phyloP scores from a whole-genome alignment of 2,113 vertebrate species.

The Podarcis raffonei region DNA sequence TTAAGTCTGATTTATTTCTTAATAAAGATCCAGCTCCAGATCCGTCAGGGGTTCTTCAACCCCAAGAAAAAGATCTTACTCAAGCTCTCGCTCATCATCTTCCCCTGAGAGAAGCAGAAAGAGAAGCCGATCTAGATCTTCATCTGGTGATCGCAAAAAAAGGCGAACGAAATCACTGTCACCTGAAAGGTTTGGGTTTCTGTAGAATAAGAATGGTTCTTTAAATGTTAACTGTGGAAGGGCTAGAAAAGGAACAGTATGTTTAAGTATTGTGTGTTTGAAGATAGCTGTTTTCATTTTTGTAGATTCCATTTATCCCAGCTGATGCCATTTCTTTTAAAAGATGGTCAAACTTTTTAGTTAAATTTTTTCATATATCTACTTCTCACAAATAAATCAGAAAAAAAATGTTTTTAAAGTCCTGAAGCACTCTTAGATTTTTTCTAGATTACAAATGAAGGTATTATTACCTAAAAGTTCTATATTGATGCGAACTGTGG shows the following conservation, averaged over 20 bases:
- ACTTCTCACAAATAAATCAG: constrained; percentile 6
- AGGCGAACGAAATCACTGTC: constrained; percentile 97
- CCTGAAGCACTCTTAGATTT: background rate
- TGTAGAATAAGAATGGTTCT: constrained; percentile 94
- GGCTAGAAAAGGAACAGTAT: constrained; percentile 44
- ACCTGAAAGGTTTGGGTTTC: constrained; percentile 99
- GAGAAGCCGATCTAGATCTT: constrained; percentile 94
- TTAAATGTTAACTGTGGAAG: constrained; percentile 60
- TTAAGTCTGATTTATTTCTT: constrained; percentile 90
- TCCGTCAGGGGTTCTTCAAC: constrained; percentile 95
- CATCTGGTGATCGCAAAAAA: constrained; percentile 96
- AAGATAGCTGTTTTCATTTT: constrained; percentile 30
- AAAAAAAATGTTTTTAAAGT: background rate
- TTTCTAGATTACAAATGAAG: background rate
- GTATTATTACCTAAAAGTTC: background rate
- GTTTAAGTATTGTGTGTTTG: constrained; percentile 29
- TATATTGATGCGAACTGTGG: background rate
- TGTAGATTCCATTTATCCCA: background rate
- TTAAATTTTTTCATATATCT: background rate
- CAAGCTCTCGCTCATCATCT: constrained; percentile 88
- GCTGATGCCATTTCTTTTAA: background rate
- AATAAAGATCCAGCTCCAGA: constrained; percentile 99
- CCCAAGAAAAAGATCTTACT: constrained; percentile 90
- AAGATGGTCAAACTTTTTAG: background rate
- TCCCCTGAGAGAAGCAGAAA: constrained; percentile 94